Evolutionary conservation across 2,113 vertebrate genomes (phyloP), one percentile per base, ranked within the genome.

Genomic region (Otocyon megalotis): DNA sequence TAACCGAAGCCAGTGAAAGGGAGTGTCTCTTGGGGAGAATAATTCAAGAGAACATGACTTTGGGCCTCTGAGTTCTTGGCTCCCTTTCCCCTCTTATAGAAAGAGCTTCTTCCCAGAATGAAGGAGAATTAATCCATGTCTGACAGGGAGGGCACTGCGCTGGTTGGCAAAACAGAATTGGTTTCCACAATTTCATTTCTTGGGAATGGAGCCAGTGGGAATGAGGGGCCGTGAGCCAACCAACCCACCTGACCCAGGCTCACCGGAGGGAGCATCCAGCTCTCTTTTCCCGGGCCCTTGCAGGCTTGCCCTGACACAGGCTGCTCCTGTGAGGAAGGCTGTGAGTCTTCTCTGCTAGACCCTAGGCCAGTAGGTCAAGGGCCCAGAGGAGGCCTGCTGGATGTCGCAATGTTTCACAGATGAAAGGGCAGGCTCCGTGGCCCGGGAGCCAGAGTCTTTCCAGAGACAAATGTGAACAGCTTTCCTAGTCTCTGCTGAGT

Each of bases 321-420:
- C 58, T 84, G 35, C 72, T 94, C 53, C 50, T 11, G 1, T 37
- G 32, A 17, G 24, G 24, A 35, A 91, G 71, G 83, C 62, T 92
- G 35, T 35, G 17, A 72, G 88, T 54, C 60, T 53, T 92, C 35
- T 88, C 37, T 37, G 84, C 24, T 19, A 16, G 81, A 63, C 35
- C 63, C 1, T 2, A 88, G 65, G 91, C 81, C 53, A 71, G 74
- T 12, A 3, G 60, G 79, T 93, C 93, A 82, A 96, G 81, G 60
- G 94, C 84, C 84, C 65, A 62, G 62, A 90, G 80, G 82, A 96
- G 76, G 82, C 35, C 88, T 77, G 48, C 24, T 58, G 28, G 56
- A 48, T 97, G 93, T 92, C 43, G 79, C 84, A 96, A 97, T 81
- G 56, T 65, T 93, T 50, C 63, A 63, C 79, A 92, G 93, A 97